Evolutionary conservation across 2,888 invertebrate species (phyloP).

Genomic region (Nomada fabriciana): DNA sequence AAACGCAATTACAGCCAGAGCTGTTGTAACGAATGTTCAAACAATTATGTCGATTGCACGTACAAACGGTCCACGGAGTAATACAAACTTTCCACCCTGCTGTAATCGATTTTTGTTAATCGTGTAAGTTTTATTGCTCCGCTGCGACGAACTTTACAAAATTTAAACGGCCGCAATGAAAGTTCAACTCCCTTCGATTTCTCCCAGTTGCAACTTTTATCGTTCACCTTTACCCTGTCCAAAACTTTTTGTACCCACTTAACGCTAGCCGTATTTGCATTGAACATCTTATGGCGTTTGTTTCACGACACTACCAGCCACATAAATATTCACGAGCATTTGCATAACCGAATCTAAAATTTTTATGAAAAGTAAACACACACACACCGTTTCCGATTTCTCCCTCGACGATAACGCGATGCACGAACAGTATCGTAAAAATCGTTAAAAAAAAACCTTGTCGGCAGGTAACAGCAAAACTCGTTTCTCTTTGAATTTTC

Average conservation of each 20-base stretch:
- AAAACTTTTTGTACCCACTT: slow-evolving; percentile 26
- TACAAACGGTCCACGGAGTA: neutral
- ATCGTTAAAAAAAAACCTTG: neutral
- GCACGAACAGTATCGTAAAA: neutral
- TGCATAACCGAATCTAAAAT: neutral
- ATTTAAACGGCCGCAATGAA: slow-evolving; percentile 33
- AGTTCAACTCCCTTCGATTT: slow-evolving; percentile 29
- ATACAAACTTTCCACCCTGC: slow-evolving; percentile 21
- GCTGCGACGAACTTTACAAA: slow-evolving; percentile 40
- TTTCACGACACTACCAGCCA: slow-evolving; percentile 2
- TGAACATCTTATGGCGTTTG: neutral
- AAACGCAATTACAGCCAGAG: slow-evolving; percentile 10
- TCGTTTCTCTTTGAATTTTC: neutral
- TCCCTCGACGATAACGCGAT: too few species aligned
- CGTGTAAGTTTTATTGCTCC: slow-evolving; percentile 43
- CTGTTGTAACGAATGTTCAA: slow-evolving; percentile 18
- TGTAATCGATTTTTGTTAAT: slow-evolving; percentile 54
- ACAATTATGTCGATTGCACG: slow-evolving; percentile 3
- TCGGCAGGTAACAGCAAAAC: neutral
- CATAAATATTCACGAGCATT: neutral
- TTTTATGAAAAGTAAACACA: neutral
- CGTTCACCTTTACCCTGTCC: neutral
- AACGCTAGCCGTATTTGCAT: neutral
- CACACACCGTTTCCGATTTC: neutral
- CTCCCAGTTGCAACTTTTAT: slow-evolving; percentile 39